Evolutionary conservation across 2,888 invertebrate genomes (phyloP).

Genomic region (Drosophila helvetica): DNA sequence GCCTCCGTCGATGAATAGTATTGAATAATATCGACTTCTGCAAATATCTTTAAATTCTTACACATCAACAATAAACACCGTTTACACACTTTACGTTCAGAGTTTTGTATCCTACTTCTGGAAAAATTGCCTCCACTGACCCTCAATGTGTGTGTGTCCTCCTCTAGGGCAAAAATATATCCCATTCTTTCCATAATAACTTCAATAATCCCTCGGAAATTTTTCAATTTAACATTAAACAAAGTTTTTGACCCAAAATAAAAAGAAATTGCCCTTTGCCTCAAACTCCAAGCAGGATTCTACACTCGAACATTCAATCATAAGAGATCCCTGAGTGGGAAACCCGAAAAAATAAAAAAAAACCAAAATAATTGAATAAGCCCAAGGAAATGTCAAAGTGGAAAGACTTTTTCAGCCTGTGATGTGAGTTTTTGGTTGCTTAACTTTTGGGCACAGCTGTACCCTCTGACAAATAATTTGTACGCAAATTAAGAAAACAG

Average conservation of each 20-base stretch:
- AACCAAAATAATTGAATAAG: slow-evolving; percentile 51
- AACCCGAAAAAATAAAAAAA: slow-evolving; percentile 28
- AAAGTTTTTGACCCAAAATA: slow-evolving; percentile 30
- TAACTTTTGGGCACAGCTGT: slow-evolving; percentile 69
- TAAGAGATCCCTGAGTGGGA: slow-evolving; percentile 57
- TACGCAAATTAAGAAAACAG: slow-evolving; percentile 74
- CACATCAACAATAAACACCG: background rate
- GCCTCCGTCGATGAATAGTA: background rate
- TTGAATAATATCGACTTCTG: too few relatives aligned
- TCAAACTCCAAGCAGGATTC: slow-evolving; percentile 45
- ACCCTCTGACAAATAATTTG: slow-evolving; percentile 66
- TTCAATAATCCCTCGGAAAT: slow-evolving; percentile 51
- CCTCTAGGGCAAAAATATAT: background rate
- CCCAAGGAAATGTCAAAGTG: slow-evolving; percentile 61
- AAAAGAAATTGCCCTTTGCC: slow-evolving; percentile 56
- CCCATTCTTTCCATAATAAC: slow-evolving; percentile 42
- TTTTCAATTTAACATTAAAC: slow-evolving; percentile 50
- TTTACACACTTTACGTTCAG: background rate
- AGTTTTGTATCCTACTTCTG: background rate
- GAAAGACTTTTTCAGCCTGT: slow-evolving; percentile 50
- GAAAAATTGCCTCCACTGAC: background rate
- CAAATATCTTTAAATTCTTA: too few relatives aligned
- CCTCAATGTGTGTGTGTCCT: background rate
- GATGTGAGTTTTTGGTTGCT: slow-evolving; percentile 57
- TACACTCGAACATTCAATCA: slow-evolving; percentile 51